Evolutionary conservation across 2,888 invertebrate genomes (phyloP), one percentile per base, ranked within the genome.

Genomic region (Syritta pipiens): DNA sequence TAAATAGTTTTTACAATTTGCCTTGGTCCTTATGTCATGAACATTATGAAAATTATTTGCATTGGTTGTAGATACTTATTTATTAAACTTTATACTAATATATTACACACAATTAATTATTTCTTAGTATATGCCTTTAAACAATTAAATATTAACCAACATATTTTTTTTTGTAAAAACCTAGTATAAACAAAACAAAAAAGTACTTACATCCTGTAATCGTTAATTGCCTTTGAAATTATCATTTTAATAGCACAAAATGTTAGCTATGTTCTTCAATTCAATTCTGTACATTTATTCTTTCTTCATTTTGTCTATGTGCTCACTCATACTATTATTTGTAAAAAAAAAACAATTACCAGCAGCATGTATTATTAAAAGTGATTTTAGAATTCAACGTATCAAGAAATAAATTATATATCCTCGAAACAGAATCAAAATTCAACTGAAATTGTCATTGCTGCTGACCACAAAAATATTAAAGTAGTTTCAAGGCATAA

Each of bases 201-300:
- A 24, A 28, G 69, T 77, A 94, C 94, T 95, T 91, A 95, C 95
- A 95, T 95, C 92, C 95, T 93, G 90, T 95, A 95, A 87, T 95
- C 95, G 91, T 95, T 95, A 89, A 95, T 93, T 88, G 94, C 94
- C 92, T 95, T 95, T 90, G 95, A 95, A 94, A 95, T 95, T 89
- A 91, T 92, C 87, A 88, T 84, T 86, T 20, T 53, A 26, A 17
- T 53, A 48, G 12, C n/a, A 20, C n/a, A 48, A 62, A 42, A 48
- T 12, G 22, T 57, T 40, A 55, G 19, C 14, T 24, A 53, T 24
- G 42, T 26, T 9, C 37, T 37, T 37, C n/a, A n/a, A 4, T 37
- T n/a, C n/a, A 10, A 12, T n/a, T 4, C 10, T 4, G 4, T 6
- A 17, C 10, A 42, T 2, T 44, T n/a, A 14, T 19, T 44, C 44